Base-by-base conservation (phyloP, 2,113 vertebrate species). In the Ceyx melanurus region DNA sequence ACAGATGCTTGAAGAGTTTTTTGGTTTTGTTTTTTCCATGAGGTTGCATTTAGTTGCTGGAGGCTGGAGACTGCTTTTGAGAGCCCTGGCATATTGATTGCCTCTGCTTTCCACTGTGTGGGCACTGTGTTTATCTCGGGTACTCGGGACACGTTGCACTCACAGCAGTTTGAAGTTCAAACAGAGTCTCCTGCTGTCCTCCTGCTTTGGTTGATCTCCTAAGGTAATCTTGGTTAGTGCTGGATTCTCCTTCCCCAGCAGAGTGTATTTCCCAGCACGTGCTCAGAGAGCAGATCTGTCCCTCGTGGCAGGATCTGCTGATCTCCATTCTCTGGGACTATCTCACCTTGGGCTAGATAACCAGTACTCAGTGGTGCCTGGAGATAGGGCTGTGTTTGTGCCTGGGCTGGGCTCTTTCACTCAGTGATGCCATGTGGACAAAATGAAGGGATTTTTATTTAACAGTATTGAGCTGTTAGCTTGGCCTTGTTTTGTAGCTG, bases 311-410 rank as follows among this genome's bases (percentile, higher is more conserved):
- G 88, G 57, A 67, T 86, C 54, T 40, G 73, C 76, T 93, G 93
- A 64, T 92, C 85, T 92, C 17, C 19, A 17, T 74, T 43, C 54
- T 65, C 60, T 82, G 88, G 40, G 64, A 58, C 54, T 68, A 73
- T 76, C 89, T 89, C 72, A 56, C 42, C 5, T 57, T 58, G 54
- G 60, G 21, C 51, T 37, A 56, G 95, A 94, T 94, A 93, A 73
- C 82, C 43, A 87, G 45, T 61, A 25, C 67, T 91, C 51, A 53
- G 60, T 89, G 91, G 46, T 81, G 82, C 82, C 68, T 76, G 16
- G 43, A 95, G 74, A 77, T 92, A 82, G 0, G 28, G 58, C 11
- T 15, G 11, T 20, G 5, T 5, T 77, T 66, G 66, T 79, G 48
- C 50, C 51, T 87, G 1, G 3, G 61, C 72, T 82, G 40, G 43